Percentiles rank a stretch among this genome's conserved stretches.
Evolutionary conservation across 2,888 invertebrate genomes (phyloP).

Genomic region (Hypena proboscidalis): DNA sequence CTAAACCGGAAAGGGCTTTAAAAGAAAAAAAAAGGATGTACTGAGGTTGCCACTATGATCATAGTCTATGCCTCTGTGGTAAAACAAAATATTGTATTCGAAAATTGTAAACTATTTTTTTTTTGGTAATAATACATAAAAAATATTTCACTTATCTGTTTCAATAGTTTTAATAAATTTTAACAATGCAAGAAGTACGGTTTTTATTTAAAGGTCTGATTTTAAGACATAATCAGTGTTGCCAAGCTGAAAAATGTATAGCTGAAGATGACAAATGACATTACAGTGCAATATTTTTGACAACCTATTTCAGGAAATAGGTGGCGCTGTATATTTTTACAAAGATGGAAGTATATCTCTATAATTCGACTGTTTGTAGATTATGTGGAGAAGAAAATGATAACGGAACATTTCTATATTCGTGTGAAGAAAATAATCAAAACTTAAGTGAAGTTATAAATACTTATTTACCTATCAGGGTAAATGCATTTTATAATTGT

Average conservation of each 20-base stretch:
- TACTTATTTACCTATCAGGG: conserved; percentile 90
- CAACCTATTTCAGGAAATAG: conserved; percentile 63
- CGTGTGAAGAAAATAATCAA: conserved; percentile 82
- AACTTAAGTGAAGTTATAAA: conserved; percentile 88
- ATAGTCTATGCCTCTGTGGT: not conserved
- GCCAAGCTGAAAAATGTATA: conserved; percentile 11
- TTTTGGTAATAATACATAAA: no score
- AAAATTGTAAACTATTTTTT: no score
- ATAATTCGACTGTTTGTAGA: conserved; percentile 90
- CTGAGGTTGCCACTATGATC: conserved; percentile 17
- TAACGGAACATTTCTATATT: conserved; percentile 88
- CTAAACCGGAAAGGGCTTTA: conserved; percentile 82
- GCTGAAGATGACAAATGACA: not conserved
- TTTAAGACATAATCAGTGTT: no score
- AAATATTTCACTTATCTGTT: no score
- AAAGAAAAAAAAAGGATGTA: conserved; percentile 51
- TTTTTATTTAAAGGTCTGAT: no score
- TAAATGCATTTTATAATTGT: conserved; percentile 72
- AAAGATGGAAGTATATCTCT: conserved; percentile 83
- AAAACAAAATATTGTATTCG: not conserved
- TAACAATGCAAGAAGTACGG: no score
- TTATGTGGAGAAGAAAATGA: conserved; percentile 91
- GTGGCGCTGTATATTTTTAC: conserved; percentile 61
- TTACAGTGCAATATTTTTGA: not conserved
- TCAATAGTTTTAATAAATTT: no score